These are phyloP conservation scores for Drosophila phalerata DNA, from an alignment of 2,888 invertebrate genomes.

Conservation along the genomic window DNA sequence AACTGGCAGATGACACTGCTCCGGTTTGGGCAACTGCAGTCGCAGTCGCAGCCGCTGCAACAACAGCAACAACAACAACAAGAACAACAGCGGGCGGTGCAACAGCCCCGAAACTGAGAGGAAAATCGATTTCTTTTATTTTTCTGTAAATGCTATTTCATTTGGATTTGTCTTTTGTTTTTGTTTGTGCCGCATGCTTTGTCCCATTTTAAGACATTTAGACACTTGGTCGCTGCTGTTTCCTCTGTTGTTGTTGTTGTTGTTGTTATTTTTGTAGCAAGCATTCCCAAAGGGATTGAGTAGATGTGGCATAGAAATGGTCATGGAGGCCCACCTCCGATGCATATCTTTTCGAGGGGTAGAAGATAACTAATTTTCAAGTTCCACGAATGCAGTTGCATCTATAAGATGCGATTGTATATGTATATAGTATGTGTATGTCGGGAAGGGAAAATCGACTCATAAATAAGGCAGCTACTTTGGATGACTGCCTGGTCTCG, in stretches of 20 bases:
- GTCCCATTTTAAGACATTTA: constrained; percentile 76
- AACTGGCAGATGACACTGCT: constrained; percentile 72
- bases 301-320: constrained; percentile 59
- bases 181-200: constrained; percentile 74
- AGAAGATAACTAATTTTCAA: constrained; percentile 76
- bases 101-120: constrained; percentile 43
- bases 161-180: constrained; percentile 67
- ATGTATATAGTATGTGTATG: constrained; percentile 31
- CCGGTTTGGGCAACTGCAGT: constrained; percentile 64
- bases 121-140: constrained; percentile 77
- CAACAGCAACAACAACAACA: constrained; percentile 11
- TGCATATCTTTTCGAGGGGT: constrained; percentile 65
- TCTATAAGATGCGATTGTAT: constrained; percentile 30
- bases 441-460: constrained; percentile 55
- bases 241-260: constrained; percentile 31
- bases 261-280: constrained; percentile 58
- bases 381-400: constrained; percentile 77
- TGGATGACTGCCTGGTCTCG: constrained; percentile 54
- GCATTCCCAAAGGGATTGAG: constrained; percentile 68
- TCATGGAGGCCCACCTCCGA: constrained; percentile 53
- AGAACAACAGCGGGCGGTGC: constrained; percentile 57
- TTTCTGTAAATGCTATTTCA: constrained; percentile 75
- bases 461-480: constrained; percentile 80
- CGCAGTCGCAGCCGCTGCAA: constrained; percentile 27
- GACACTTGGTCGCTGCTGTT: constrained; percentile 57